Evolutionary conservation across 2,888 invertebrate genomes (phyloP), one percentile per base, ranked within the genome.

Genomic region (Diarsia brunnea): DNA sequence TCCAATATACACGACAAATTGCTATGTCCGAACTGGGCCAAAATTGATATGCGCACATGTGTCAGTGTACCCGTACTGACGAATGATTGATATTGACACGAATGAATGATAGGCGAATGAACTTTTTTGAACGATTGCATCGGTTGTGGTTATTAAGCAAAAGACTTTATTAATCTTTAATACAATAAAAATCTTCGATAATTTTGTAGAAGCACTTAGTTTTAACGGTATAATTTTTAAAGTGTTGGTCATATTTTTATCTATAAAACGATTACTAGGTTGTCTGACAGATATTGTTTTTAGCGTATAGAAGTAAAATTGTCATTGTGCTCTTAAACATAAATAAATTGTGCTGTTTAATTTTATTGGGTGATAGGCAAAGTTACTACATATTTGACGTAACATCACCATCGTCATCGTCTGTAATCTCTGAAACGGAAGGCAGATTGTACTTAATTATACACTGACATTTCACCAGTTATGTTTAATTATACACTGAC

Each of bases 1-100:
- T 89, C 49, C 81, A 51, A 68, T 79, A 58, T 88, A 81, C 81
- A 85, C 80, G 84, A 87, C 88, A 87, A 88, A 90, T 88, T 81
- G 85, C 78, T 78, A 78, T 86, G 85, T 86, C 79, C 73, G 72
- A 78, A 74, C 75, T 85, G 69, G 69, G 69, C 69, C 71, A 69
- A 78, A 81, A 73, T 81, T 69, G 73, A 75, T 74, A 75, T 60
- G 72, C 68, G 73, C 83, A 78, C 74, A 87, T 87, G 79, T 84
- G 78, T 83, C 83, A 72, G 58, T 67, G 68, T 83, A 53, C 51
- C 75, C 24, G 58, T 45, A 84, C 53, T 84, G 73, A 81, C 72
- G 61, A 79, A 73, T 73, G 81, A 84, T 81, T 63, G 79, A 79
- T 84, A 69, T 24, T 51, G 69, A 84, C 79, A 14, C 27, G 27